These are phyloP conservation scores for Ophioderma brevispina DNA, from an alignment of 35 echinoderm and acorn worm genomes.

Conservation along the genomic window DNA sequence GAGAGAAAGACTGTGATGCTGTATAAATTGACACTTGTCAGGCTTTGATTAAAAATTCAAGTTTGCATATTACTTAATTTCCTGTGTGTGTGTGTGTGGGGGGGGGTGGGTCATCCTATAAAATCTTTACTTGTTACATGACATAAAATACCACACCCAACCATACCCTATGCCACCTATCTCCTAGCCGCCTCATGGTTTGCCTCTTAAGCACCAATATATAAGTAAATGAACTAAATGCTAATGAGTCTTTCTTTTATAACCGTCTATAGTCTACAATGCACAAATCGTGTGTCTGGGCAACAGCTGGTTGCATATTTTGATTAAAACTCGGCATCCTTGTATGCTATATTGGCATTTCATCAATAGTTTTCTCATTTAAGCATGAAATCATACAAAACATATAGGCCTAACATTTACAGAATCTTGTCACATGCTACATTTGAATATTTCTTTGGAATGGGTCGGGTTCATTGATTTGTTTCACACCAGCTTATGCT, in stretches of 20 bases:
- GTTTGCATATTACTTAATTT: too few relatives aligned
- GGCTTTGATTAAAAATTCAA: too few relatives aligned
- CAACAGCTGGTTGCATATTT: not conserved
- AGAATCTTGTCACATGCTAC: too few relatives aligned
- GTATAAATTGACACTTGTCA: too few relatives aligned
- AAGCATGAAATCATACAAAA: not conserved
- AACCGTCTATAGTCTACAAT: not conserved
- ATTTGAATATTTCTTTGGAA: too few relatives aligned
- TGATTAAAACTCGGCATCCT: not conserved
- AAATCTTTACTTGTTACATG: not conserved
- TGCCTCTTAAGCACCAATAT: not conserved
- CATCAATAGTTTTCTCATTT: not conserved
- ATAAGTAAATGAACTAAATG: not conserved
- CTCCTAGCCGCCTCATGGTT: not conserved
- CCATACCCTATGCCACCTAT: not conserved
- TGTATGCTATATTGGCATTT: not conserved
- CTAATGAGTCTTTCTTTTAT: not conserved
- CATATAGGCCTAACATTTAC: not conserved
- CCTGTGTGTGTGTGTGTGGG: too few relatives aligned
- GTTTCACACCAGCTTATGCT: too few relatives aligned
- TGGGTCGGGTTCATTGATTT: too few relatives aligned
- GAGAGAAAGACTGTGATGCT: too few relatives aligned
- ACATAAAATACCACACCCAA: too few relatives aligned
- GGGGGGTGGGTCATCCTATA: too few relatives aligned
- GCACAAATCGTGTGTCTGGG: not conserved